Evolutionary conservation across 64 coral and sea anemone species (phyloP), one percentile per base, ranked within the genome.

Genomic region (Hydrozoanthus tunicans): DNA sequence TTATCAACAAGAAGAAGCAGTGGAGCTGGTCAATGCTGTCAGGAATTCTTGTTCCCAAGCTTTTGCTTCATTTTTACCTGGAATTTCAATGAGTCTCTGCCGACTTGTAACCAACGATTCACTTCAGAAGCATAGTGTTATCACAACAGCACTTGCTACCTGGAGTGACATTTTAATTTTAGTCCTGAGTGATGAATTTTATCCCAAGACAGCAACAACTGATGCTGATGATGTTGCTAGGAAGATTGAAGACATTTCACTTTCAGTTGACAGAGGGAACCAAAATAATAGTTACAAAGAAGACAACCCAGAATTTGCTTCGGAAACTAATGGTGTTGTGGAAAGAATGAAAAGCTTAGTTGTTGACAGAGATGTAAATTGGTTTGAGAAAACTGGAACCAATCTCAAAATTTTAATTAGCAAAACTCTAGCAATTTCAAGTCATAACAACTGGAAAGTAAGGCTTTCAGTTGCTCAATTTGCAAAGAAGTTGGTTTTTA

Each of bases 401-500:
- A 98, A 98, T 7, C 59, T 98, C n/a, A 90, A 94, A 81, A 32
- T 99, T 74, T 70, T 99, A 56, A 59, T 99, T 85, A 84, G 92
- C 72, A 91, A 89, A 86, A 43, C 59, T 58, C 70, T 74, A 62
- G 58, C 56, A 20, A 24, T 89, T 17, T 51, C 56, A 6, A 53
- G 75, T 51, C 82, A 99, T 59, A 53, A 77, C 15, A 99, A 93
- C 79, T 99, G 97, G 97, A 95, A 93, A 99, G 94, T 99, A 13
- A 86, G 80, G 20, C 77, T 99, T 51, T 61, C 85, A 25, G 6
- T 99, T 8, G 78, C 77, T 55, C 70, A 90, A 51, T 95, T 96
- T 70, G 93, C 91, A 27, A 56, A 86, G 59, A 89, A 85, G 64
- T 25, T 99, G 32, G 84, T 99, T 15, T 51, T 67, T n/a, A 94